Conservation (phyloP, 2,797 vertebrate species). For the Danio kyathit region DNA sequence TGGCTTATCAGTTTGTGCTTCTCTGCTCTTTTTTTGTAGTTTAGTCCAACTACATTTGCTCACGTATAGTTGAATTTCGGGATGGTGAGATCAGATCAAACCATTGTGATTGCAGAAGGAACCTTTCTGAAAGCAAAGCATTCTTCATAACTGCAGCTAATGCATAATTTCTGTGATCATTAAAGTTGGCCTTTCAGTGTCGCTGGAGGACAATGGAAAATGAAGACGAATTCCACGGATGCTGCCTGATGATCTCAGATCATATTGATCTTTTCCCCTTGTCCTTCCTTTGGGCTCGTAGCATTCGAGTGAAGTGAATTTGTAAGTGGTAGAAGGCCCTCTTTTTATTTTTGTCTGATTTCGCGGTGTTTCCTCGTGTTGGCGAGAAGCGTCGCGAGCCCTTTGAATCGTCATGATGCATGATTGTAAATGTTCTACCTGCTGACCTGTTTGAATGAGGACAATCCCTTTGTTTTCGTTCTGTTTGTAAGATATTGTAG, state of each 20-base stretch:
- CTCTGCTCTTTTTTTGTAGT: not conserved
- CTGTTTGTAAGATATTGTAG: slow-evolving; percentile 77
- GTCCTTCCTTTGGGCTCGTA: slow-evolving; percentile 77
- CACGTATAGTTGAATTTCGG: not conserved
- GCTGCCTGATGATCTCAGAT: slow-evolving; percentile 71
- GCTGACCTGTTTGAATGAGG: slow-evolving; percentile 76
- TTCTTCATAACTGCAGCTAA: slow-evolving; percentile 24
- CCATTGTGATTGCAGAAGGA: not conserved
- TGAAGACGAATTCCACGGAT: slow-evolving; percentile 9
- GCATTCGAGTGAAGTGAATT: slow-evolving; percentile 77
- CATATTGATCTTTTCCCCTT: slow-evolving; percentile 85
- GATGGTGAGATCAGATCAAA: not conserved
- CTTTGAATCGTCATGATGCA: slow-evolving; percentile 79
- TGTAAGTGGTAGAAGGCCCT: slow-evolving; percentile 70
- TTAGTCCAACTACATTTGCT: not conserved
- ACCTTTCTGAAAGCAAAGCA: not conserved
- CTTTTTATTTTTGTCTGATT: slow-evolving; percentile 3
- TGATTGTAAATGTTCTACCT: slow-evolving; percentile 76
- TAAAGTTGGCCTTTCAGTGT: slow-evolving; percentile 25
- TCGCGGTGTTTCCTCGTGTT: not conserved
- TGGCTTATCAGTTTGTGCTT: not conserved
- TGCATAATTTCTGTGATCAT: not conserved
- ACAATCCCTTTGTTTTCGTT: slow-evolving; percentile 81
- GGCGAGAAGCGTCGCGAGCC: slow-evolving; percentile 23
- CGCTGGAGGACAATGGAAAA: slow-evolving; percentile 24